A percentile compares a stretch with the other conserved stretches of the same genome.
phyloP scores from a whole-genome alignment of 2,888 invertebrate species.

The Cylindroiulus punctatus region DNA sequence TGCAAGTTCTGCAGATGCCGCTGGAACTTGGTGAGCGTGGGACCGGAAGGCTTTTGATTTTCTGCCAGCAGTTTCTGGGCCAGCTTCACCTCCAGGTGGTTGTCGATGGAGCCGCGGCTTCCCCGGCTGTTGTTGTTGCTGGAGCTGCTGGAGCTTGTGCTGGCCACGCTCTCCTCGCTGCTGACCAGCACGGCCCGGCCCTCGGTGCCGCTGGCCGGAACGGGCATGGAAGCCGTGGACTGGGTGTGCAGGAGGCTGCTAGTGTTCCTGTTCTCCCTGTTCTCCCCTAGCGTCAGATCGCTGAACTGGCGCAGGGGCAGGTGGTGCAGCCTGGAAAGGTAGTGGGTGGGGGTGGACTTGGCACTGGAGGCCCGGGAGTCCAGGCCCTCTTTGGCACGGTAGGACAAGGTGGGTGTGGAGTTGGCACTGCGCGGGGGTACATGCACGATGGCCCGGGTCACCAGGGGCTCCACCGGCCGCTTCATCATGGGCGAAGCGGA shows the following conservation, averaged over 20 bases:
- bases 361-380: constrained; percentile 57
- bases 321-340: constrained; percentile 53
- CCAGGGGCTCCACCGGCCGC: background rate
- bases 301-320: constrained; percentile 58
- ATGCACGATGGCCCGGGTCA: constrained; percentile 55
- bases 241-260: constrained; percentile 63
- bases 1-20: constrained; percentile 21
- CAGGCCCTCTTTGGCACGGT: constrained; percentile 52
- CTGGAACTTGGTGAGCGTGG: constrained; percentile 44
- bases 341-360: constrained; percentile 58
- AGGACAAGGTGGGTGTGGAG: constrained; percentile 57
- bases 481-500: background rate
- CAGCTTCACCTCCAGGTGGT: constrained; percentile 47
- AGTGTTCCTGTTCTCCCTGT: constrained; percentile 46
- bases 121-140: constrained; percentile 83
- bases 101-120: constrained; percentile 49
- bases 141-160: constrained; percentile 86
- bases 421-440: constrained; percentile 58
- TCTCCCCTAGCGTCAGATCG: constrained; percentile 55
- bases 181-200: constrained; percentile 69
- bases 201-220: constrained; percentile 70
- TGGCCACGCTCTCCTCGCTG: constrained; percentile 86
- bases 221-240: constrained; percentile 83
- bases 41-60: constrained; percentile 50
- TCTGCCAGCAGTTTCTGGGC: constrained; percentile 12